phyloP scores from a whole-genome alignment of 2,888 invertebrate species.

The Muscina levida region DNA sequence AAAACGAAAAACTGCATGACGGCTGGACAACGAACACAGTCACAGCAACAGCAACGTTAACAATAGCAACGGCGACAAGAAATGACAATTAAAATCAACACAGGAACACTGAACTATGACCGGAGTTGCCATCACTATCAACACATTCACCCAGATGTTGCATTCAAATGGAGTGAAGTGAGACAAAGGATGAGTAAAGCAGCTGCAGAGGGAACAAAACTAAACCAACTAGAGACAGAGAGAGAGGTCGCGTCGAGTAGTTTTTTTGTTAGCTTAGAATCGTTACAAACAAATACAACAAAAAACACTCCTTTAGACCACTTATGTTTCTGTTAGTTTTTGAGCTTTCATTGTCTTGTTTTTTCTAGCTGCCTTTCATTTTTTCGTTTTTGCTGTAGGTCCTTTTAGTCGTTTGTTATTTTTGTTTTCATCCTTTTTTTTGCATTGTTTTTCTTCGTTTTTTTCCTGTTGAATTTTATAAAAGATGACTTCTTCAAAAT shows the following conservation, averaged over 20 bases:
- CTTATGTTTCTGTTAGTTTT: conserved; percentile 26
- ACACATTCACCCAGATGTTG: conserved; percentile 9
- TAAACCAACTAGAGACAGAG: too few relatives aligned
- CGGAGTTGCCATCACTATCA: not conserved
- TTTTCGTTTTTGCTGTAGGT: too few relatives aligned
- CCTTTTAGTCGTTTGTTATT: not conserved
- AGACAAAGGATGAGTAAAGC: not conserved
- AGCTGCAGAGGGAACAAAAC: too few relatives aligned
- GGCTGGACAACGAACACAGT: conserved; percentile 18
- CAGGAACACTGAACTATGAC: conserved; percentile 40
- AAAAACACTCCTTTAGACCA: conserved; percentile 18
- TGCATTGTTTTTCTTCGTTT: conserved; percentile 12
- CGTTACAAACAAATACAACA: not conserved
- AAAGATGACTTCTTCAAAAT: conserved; percentile 24
- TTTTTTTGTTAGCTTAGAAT: not conserved
- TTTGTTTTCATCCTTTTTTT: not conserved
- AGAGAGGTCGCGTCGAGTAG: too few relatives aligned
- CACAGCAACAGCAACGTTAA: too few relatives aligned
- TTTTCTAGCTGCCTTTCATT: not conserved
- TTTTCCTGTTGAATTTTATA: conserved; percentile 4
- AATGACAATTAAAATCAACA: conserved; percentile 63
- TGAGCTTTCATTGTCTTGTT: not conserved
- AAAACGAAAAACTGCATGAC: conserved; percentile 16
- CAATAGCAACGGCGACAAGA: conserved; percentile 40
- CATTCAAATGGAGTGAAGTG: not conserved